Conservation (phyloP, 2,113 vertebrate species). For the Lagopus muta region DNA sequence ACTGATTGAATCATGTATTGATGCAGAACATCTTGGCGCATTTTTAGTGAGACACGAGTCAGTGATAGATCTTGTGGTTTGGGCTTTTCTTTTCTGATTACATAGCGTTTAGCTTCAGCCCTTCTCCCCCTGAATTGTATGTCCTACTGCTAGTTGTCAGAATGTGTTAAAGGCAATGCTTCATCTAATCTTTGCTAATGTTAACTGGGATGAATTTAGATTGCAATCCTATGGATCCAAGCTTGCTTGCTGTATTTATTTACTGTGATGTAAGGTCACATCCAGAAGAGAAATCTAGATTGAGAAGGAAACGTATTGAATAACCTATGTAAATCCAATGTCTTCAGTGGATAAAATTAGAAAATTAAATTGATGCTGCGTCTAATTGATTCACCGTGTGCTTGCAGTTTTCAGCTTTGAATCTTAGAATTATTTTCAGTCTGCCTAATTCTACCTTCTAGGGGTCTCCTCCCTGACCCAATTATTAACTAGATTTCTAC, state of each 20-base stretch:
- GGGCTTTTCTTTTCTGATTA: constrained; percentile 22
- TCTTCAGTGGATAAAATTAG: constrained; percentile 32
- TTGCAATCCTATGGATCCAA: neutral
- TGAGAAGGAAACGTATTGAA: neutral
- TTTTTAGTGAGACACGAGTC: constrained; percentile 31
- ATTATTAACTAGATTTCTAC: neutral
- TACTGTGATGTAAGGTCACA: neutral
- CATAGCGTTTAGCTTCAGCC: constrained; percentile 20
- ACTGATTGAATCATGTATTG: constrained; percentile 17
- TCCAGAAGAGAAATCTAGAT: constrained; percentile 1
- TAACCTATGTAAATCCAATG: constrained; percentile 9
- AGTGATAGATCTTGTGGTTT: constrained; percentile 4
- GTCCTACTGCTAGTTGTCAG: neutral
- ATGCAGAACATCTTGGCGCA: neutral
- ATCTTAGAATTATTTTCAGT: neutral
- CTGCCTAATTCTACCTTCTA: neutral
- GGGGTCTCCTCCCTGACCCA: neutral
- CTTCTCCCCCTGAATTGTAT: neutral
- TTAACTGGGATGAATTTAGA: neutral
- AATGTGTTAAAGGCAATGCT: neutral
- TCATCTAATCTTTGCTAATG: neutral
- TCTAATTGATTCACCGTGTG: neutral
- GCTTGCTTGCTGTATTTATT: neutral
- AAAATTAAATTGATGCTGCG: constrained; percentile 17
- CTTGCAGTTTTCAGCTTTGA: neutral